A percentile compares a stretch with the other conserved stretches of the same genome.
Evolutionary conservation across 1,140 invertebrate species (phyloP).

Genomic region (Scylla paramamosain): DNA sequence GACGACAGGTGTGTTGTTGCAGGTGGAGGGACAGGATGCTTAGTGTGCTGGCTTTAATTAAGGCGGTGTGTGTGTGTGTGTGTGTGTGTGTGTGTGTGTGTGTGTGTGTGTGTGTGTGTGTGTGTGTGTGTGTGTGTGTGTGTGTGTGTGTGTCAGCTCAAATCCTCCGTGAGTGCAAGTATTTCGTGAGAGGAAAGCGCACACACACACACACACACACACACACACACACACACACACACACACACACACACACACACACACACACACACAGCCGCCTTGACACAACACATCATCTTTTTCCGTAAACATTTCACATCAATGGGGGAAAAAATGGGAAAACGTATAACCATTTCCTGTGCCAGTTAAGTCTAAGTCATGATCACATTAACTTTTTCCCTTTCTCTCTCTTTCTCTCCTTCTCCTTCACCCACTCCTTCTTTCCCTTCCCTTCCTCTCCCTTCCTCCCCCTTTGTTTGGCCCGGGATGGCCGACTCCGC

Average conservation of each 20-base stretch:
- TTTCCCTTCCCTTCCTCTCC: not conserved
- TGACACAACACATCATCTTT: not conserved
- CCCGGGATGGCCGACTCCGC: not conserved
- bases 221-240: constrained; percentile 20
- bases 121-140: too few relatives aligned
- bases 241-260: constrained; percentile 20
- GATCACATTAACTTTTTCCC: not conserved
- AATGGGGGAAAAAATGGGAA: not conserved
- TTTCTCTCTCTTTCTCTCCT: not conserved
- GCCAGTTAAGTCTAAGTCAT: not conserved
- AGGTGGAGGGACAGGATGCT: too few relatives aligned
- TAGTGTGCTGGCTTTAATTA: too few relatives aligned
- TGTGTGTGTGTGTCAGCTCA: too few relatives aligned
- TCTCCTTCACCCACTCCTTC: not conserved
- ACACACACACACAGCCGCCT: not conserved
- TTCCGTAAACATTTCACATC: not conserved
- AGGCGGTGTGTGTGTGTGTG: too few relatives aligned
- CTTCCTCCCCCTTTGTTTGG: not conserved
- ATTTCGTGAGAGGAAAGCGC: too few relatives aligned
- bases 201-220: not conserved
- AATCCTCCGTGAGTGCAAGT: too few relatives aligned
- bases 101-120: too few relatives aligned
- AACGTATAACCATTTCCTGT: too few relatives aligned
- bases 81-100: too few relatives aligned
- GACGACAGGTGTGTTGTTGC: too few relatives aligned